These are phyloP conservation scores for Bombycilla garrulus DNA, from an alignment of 2,113 vertebrate species.

Conservation along the genomic window DNA sequence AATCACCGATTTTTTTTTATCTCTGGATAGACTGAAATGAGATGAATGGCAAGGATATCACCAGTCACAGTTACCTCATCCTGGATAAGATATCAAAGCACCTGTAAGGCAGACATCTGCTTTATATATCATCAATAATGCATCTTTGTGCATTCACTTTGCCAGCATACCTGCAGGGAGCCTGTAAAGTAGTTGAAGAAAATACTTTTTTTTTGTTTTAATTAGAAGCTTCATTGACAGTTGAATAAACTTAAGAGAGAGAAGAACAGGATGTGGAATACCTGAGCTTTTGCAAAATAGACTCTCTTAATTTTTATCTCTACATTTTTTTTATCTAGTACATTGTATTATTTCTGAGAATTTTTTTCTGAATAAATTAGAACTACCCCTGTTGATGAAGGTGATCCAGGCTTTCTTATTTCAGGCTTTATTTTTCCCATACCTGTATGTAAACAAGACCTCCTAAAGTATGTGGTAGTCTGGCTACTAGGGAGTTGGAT, in stretches of 20 bases:
- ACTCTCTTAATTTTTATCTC: neutral
- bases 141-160: neutral
- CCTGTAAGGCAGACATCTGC: neutral
- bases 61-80: neutral
- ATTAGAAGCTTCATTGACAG: neutral
- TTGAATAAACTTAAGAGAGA: neutral
- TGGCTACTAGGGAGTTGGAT: neutral
- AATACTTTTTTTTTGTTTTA: neutral
- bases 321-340: neutral
- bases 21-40: neutral
- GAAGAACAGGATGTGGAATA: neutral
- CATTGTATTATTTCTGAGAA: neutral
- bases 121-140: neutral
- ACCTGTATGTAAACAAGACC: neutral
- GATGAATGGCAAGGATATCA: neutral
- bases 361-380: neutral
- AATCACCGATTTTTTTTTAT: neutral
- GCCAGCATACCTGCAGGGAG: neutral
- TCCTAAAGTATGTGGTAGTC: neutral
- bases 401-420: neutral
- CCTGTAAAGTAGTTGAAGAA: neutral
- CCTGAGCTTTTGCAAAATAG: neutral
- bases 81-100: neutral
- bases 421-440: neutral
- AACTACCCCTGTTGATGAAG: neutral